Base-by-base conservation (phyloP, 2,797 vertebrate genomes). In the Enoplosus armatus region DNA sequence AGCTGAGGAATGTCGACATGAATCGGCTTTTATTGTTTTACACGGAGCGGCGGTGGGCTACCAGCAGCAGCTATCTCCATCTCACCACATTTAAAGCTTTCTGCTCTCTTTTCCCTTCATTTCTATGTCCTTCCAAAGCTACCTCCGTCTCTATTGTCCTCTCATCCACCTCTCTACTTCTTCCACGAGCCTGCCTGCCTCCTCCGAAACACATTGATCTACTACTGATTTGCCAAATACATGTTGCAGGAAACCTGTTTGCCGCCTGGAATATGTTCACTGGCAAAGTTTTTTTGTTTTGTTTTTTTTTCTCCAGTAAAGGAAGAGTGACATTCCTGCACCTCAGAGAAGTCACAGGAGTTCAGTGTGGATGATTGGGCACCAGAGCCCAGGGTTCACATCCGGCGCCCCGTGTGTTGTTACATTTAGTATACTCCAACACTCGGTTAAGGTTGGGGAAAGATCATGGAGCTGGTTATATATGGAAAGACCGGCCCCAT, bases 11-110 rank as follows among this genome's bases (percentile, higher is more conserved):
- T 91, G 88, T 86, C 77, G 87, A 90, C 86, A 90, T 86, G 85
- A 89, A 89, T 89, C 62, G 68, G 60, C 72, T 90, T 90, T 90
- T 92, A 92, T 91, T 90, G 87, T 93, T 87, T 85, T 82, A 90
- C 81, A 82, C 58, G 39, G 79, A 88, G 81, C 83, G 67, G 74
- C 35, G 33, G 61, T 76, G 75, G 77, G 59, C 89, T 65, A 86
- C 65, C 86, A 80, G 80, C 72, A 82, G 60, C 72, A 80, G 53
- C 73, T 55, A 72, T 75, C 70, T 82, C 75, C 54, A 45, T 51
- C 60, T 75, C 66, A 47, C 64, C 74, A 66, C 51, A 62, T 70
- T 82, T 77, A 79, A 80, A 74, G 47, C 0, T 35, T 18, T 62
- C 50, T 59, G 51, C 2, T 45, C 18, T 61, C 31, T 41, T 79